Percentiles rank a stretch among this genome's conserved stretches.
Evolutionary conservation across 2,797 vertebrate species (phyloP).

Genomic region (Typhlichthys eigenmanni): DNA sequence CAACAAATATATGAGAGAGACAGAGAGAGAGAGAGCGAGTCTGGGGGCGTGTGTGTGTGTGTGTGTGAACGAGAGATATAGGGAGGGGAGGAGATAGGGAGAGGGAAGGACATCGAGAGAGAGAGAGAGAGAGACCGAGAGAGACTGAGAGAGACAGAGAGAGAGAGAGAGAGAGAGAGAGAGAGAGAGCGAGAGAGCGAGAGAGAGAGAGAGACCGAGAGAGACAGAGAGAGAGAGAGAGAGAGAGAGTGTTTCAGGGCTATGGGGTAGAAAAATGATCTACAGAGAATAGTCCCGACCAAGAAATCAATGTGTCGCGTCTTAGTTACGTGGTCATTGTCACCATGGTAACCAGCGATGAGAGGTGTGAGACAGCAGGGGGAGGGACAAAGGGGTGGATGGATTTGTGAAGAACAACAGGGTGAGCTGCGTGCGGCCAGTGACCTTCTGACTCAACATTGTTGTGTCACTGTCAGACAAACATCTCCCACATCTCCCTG

Average conservation of each 20-base stretch:
- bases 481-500: too few relatives aligned
- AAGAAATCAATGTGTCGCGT: too few relatives aligned
- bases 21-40: background rate
- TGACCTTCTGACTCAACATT: too few relatives aligned
- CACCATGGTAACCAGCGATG: background rate
- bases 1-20: too few relatives aligned
- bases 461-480: too few relatives aligned
- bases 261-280: background rate
- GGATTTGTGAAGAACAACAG: too few relatives aligned
- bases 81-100: background rate
- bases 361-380: too few relatives aligned
- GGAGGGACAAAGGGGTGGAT: too few relatives aligned
- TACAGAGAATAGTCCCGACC: background rate
- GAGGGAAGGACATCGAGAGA: background rate
- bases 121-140: background rate
- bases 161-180: background rate
- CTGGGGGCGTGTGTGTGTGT: background rate
- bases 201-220: too few relatives aligned
- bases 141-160: background rate
- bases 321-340: background rate
- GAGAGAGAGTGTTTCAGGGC: background rate
- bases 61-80: background rate
- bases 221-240: background rate
- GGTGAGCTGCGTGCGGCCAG: too few relatives aligned
- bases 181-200: background rate